A percentile compares a stretch with the other conserved stretches of the same genome.
These are phyloP conservation scores for Napeogenes inachia DNA, from an alignment of 2,888 invertebrate genomes.

Conservation along the genomic window DNA sequence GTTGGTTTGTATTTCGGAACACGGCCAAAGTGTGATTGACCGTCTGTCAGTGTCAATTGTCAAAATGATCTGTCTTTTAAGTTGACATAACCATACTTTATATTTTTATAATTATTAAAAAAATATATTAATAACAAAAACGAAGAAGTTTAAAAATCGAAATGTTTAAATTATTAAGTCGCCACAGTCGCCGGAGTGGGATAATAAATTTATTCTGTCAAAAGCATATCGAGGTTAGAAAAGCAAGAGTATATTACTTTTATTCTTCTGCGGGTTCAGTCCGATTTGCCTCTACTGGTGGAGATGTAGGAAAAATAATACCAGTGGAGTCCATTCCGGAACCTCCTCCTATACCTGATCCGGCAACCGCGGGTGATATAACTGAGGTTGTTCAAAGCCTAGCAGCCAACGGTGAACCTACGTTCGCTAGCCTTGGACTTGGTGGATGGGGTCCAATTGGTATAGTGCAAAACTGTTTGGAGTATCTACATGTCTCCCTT, in stretches of 20 bases:
- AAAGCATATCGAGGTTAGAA: slow-evolving; percentile 71
- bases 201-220: slow-evolving; percentile 59
- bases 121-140: slow-evolving; percentile 1
- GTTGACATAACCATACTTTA: slow-evolving; percentile 7
- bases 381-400: slow-evolving; percentile 61
- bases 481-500: slow-evolving; percentile 86
- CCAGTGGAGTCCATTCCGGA: slow-evolving; percentile 64
- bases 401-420: slow-evolving; percentile 82
- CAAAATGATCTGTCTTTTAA: slow-evolving; percentile 5
- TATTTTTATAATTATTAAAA: slow-evolving; percentile 4
- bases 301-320: slow-evolving; percentile 48
- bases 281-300: slow-evolving; percentile 57
- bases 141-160: slow-evolving; percentile 23
- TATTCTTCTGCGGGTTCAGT: slow-evolving; percentile 60
- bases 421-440: slow-evolving; percentile 88
- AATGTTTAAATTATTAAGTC: slow-evolving; percentile 68
- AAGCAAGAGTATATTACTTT: slow-evolving; percentile 63
- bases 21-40: too few relatives aligned
- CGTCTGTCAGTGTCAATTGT: slow-evolving; percentile 7
- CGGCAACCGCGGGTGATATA: slow-evolving; percentile 47
- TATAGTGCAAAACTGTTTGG: slow-evolving; percentile 86
- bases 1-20: too few relatives aligned
- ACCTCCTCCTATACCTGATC: slow-evolving; percentile 66
- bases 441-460: slow-evolving; percentile 91
- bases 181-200: slow-evolving; percentile 61